Conservation (phyloP, 2,888 invertebrate species). For the Dyspetes luteomarginatus region DNA sequence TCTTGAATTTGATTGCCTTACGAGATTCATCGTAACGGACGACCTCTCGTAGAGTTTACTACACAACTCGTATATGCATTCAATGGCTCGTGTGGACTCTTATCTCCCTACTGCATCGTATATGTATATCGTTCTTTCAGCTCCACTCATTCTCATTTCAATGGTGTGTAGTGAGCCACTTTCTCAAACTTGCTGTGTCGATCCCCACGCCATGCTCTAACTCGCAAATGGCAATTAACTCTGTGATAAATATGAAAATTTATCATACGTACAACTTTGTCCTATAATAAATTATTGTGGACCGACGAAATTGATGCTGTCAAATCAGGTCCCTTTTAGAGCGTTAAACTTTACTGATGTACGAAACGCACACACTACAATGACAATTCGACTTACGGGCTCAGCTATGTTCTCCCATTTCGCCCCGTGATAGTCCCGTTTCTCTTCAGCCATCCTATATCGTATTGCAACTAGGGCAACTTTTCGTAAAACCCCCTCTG, state of each 20-base stretch:
- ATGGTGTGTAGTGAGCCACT: slow-evolving; percentile 11
- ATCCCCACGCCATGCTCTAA: not conserved
- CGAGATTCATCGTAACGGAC: slow-evolving; percentile 18
- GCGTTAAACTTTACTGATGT: too few relatives aligned
- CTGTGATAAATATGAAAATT: not conserved
- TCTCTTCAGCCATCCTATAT: slow-evolving; percentile 74
- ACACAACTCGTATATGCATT: slow-evolving; percentile 16
- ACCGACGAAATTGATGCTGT: too few relatives aligned
- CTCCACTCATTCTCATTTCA: slow-evolving; percentile 35
- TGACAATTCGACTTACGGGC: slow-evolving; percentile 74
- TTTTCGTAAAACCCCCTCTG: not conserved
- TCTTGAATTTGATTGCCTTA: not conserved
- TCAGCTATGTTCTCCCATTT: slow-evolving; percentile 80
- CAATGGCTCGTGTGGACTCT: slow-evolving; percentile 48
- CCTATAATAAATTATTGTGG: too few relatives aligned
- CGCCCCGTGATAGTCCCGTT: slow-evolving; percentile 78
- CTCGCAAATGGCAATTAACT: not conserved
- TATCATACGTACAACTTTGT: not conserved
- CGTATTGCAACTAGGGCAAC: too few relatives aligned
- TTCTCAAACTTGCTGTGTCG: slow-evolving; percentile 14
- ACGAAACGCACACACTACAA: too few relatives aligned
- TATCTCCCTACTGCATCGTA: slow-evolving; percentile 7
- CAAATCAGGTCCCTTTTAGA: too few relatives aligned
- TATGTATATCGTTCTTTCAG: not conserved
- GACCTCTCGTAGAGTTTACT: slow-evolving; percentile 1